phyloP scores from a whole-genome alignment of 2,797 vertebrate species.

The Hypotaenidia philippensis region DNA sequence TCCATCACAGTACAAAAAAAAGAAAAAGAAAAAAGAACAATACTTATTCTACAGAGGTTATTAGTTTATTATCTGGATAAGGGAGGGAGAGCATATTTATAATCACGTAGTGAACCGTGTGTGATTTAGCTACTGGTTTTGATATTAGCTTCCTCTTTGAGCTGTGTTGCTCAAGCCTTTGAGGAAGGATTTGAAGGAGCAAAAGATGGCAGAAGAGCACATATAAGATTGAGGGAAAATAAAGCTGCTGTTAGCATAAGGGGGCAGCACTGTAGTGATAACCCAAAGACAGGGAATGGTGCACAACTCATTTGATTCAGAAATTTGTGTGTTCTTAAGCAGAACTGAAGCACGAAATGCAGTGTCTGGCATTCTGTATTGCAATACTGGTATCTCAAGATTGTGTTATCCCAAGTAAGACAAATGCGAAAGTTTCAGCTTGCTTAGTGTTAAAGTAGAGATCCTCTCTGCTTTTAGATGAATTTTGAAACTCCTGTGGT shows the following conservation, averaged over 20 bases:
- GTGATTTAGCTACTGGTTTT: neutral
- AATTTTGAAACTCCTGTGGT: neutral
- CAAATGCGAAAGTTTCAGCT: neutral
- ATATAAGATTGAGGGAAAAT: neutral
- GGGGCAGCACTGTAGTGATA: neutral
- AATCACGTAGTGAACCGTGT: neutral
- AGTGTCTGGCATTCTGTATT: neutral
- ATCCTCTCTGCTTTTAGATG: neutral
- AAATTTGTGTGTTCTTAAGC: neutral
- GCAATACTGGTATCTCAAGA: neutral
- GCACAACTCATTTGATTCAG: neutral
- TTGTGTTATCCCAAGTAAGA: neutral
- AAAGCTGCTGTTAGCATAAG: neutral
- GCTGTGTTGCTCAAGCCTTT: neutral
- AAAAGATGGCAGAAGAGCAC: neutral
- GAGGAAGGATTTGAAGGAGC: neutral
- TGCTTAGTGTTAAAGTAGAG: neutral
- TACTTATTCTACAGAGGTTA: neutral
- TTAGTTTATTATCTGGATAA: neutral
- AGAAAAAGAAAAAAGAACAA: neutral
- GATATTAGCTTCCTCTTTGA: neutral
- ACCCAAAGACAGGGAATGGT: neutral
- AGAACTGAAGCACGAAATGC: neutral
- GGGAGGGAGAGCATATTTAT: neutral
- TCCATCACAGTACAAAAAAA: neutral